Evolutionary conservation across 2,888 invertebrate genomes (phyloP).

Genomic region (Noctua comes): DNA sequence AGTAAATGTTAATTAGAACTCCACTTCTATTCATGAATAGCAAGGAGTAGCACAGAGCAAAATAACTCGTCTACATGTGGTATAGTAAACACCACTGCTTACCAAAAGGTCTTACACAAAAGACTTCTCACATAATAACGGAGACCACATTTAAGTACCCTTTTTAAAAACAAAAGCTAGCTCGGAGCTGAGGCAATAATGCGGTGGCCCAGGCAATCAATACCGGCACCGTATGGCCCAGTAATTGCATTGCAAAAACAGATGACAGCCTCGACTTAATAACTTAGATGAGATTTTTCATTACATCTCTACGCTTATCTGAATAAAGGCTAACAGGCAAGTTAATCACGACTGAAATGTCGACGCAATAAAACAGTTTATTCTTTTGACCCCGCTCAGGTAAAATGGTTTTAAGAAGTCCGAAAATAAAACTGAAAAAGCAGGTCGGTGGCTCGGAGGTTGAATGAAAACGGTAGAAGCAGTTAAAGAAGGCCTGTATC

Average conservation of each 20-base stretch:
- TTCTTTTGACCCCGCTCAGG: not conserved
- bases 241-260: constrained; percentile 40
- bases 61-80: not conserved
- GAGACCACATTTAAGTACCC: not conserved
- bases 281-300: constrained; percentile 32
- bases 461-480: constrained; percentile 4
- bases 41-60: too few species aligned
- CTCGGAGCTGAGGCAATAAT: constrained; percentile 1
- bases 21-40: not conserved
- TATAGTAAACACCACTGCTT: not conserved
- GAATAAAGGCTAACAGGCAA: not conserved
- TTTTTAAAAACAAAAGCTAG: not conserved
- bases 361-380: not conserved
- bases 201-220: constrained; percentile 10
- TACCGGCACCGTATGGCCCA: constrained; percentile 11
- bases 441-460: not conserved
- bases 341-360: not conserved
- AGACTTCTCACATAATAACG: not conserved
- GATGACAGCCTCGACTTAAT: constrained; percentile 1
- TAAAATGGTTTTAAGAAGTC: not conserved
- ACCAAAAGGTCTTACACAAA: not conserved
- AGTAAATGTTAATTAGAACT: not conserved
- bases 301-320: not conserved
- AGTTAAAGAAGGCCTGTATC: constrained; percentile 8
- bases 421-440: constrained; percentile 17